Base-by-base conservation (phyloP, 2,888 invertebrate genomes). In the Troilus luridus region DNA sequence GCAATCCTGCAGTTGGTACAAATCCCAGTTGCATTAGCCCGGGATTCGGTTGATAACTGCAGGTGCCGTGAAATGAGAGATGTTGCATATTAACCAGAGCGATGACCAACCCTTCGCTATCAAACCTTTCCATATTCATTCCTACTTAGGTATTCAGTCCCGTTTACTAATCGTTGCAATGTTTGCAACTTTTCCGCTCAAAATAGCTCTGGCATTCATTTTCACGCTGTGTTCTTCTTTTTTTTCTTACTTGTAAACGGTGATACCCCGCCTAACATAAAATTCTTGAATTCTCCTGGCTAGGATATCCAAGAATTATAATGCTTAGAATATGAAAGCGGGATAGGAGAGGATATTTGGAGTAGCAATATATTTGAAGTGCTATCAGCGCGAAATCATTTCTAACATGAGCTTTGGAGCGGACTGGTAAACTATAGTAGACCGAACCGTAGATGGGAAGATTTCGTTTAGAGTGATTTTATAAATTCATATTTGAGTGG, bases 121-220 rank as follows among this genome's bases (percentile, higher is more conserved):
- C 67, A 67, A 67, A 67, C 24, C 24, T 67, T 77, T 77, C 27
- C 72, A 77, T 77, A 77, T 77, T 77, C 72, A 77, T 41, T 41
- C 27, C 27, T 41, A 17, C 19, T 77, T 41, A 41, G 17, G 72
- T 41, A 77, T 24, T 67, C 67, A 24, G 72, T 41, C 41, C 72
- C 41, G 72, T 77, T 77, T 19, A 77, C 17, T 77, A 77, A 77
- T 77, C 27, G 8, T 41, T 77, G 41, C 72, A 41, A 9, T 77
- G 72, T 27, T 77, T 77, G 11, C 72, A 27, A 27, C 27, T 72
- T 27, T 72, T 72, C 27, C 72, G 8, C 41, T 41, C 17, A 41
- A 41, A 77, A 77, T 77, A 21, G 41, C 17, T 77, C 41, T 41
- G 41, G 41, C 41, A 19, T 41, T 41, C 17, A 77, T 41, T 77